Conservation (phyloP, 2,888 invertebrate species). For the Orthosia cruda region DNA sequence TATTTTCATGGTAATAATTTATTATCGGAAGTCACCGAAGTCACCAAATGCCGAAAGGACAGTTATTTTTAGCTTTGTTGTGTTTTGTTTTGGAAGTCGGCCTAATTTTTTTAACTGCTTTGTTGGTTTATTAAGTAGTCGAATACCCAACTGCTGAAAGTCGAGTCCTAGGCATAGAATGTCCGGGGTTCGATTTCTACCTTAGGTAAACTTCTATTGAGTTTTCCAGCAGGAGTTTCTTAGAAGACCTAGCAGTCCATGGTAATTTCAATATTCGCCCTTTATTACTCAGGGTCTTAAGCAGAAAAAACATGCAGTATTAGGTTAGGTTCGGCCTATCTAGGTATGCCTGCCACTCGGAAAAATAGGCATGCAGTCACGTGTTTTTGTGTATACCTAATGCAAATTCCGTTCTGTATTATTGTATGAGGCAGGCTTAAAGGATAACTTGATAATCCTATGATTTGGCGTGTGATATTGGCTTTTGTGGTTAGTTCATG, state of each 20-base stretch:
- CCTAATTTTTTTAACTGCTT: too few species aligned
- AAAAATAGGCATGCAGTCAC: too few species aligned
- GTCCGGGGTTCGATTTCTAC: background rate
- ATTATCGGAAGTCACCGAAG: too few species aligned
- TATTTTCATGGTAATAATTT: too few species aligned
- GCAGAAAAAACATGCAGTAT: background rate
- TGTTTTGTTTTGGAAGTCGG: too few species aligned
- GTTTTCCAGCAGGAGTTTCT: background rate
- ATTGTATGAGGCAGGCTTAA: too few species aligned
- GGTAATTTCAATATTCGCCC: too few species aligned
- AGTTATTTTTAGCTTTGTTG: too few species aligned
- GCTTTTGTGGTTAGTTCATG: conserved; percentile 37
- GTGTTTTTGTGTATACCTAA: background rate
- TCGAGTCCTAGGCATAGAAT: background rate
- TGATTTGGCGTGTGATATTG: conserved; percentile 31
- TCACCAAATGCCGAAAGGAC: too few species aligned
- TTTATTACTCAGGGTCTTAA: too few species aligned
- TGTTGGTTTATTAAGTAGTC: background rate
- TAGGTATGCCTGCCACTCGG: too few species aligned
- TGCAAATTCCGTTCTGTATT: too few species aligned
- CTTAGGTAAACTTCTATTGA: background rate
- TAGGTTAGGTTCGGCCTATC: background rate
- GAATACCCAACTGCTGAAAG: background rate
- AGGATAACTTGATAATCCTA: conserved; percentile 2
- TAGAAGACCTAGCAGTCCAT: background rate